Evolutionary conservation across 2,888 invertebrate genomes (phyloP).

Genomic region (Dichetophora obliterata): DNA sequence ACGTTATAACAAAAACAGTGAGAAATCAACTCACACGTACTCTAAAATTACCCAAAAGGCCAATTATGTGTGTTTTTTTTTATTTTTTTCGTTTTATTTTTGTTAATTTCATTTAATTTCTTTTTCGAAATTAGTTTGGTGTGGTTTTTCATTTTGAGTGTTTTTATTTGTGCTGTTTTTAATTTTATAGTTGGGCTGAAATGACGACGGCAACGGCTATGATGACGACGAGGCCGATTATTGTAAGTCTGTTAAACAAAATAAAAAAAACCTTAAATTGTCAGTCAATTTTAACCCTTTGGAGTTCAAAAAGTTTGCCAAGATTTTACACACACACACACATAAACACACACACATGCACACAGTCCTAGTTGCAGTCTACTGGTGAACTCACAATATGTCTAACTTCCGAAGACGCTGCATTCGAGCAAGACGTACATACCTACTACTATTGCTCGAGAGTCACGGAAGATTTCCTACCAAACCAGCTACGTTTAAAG

Average conservation of each 20-base stretch:
- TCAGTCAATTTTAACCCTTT: slow-evolving; percentile 21
- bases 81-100: slow-evolving; percentile 6
- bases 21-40: slow-evolving; percentile 37
- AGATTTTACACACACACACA: neutral
- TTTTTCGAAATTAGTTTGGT: slow-evolving; percentile 31
- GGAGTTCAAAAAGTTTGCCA: slow-evolving; percentile 10
- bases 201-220: neutral
- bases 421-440: no score
- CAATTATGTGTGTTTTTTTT: slow-evolving; percentile 32
- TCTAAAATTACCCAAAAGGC: slow-evolving; percentile 31
- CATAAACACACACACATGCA: no score
- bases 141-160: slow-evolving; percentile 29
- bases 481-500: no score
- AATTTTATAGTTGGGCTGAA: slow-evolving; percentile 24
- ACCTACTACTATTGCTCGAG: no score
- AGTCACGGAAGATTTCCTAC: no score
- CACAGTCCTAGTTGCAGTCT: no score
- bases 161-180: slow-evolving; percentile 8
- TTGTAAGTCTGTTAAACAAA: neutral
- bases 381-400: no score
- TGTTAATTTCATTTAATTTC: slow-evolving; percentile 30
- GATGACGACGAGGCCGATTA: neutral
- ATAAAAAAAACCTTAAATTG: slow-evolving; percentile 5
- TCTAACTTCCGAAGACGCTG: no score
- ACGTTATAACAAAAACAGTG: slow-evolving; percentile 5